A percentile compares a stretch with the other conserved stretches of the same genome.
Evolutionary conservation across 2,797 vertebrate genomes (phyloP).

Genomic region (Hybognathus amarus): DNA sequence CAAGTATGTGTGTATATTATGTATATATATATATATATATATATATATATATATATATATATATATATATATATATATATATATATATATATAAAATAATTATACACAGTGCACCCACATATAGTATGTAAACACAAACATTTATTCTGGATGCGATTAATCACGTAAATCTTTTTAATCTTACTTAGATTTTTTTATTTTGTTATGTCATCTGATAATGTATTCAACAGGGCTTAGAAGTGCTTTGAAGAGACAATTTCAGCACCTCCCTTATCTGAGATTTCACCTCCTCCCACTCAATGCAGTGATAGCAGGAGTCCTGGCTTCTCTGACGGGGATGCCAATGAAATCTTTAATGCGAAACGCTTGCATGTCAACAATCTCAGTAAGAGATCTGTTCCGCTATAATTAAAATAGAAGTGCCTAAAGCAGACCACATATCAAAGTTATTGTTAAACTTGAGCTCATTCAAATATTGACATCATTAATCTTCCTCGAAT

Average conservation of each 20-base stretch:
- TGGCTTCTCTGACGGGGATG: slow-evolving; percentile 23
- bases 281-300: slow-evolving; percentile 17
- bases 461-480: slow-evolving; percentile 29
- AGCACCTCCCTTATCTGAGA: slow-evolving; percentile 46
- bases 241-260: slow-evolving; percentile 53
- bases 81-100: no score
- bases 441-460: slow-evolving; percentile 50
- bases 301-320: slow-evolving; percentile 27
- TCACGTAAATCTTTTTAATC: not conserved
- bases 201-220: slow-evolving; percentile 26
- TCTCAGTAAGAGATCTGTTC: slow-evolving; percentile 53
- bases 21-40: no score
- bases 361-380: slow-evolving; percentile 40
- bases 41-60: no score
- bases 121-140: no score
- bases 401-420: slow-evolving; percentile 56
- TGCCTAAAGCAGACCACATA: slow-evolving; percentile 38
- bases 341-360: slow-evolving; percentile 42
- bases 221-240: slow-evolving; percentile 15
- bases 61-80: no score
- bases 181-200: not conserved
- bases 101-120: no score
- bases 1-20: no score
- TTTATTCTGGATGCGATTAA: no score
- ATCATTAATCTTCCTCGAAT: slow-evolving; percentile 29